These are phyloP conservation scores for Ooceraea biroi DNA, from an alignment of 1,140 invertebrate species.

Conservation along the genomic window DNA sequence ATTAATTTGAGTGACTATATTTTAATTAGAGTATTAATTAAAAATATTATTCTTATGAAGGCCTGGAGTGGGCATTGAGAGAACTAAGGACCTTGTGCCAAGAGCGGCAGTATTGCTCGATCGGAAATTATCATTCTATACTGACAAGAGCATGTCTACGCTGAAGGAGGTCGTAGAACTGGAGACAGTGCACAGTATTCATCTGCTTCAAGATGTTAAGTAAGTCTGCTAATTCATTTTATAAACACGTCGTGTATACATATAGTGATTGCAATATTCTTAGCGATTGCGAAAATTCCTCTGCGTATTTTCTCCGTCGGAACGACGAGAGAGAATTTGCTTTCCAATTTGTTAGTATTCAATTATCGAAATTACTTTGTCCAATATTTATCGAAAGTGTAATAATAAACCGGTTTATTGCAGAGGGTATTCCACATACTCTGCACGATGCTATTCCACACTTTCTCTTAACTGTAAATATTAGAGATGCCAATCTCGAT, in stretches of 20 bases:
- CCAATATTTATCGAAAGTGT: neutral
- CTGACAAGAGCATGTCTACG: conserved; percentile 86
- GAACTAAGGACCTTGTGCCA: conserved; percentile 86
- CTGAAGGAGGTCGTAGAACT: conserved; percentile 88
- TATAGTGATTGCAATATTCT: neutral
- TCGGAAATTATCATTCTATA: conserved; percentile 86
- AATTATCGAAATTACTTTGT: conserved; percentile 18
- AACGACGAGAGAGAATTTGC: neutral
- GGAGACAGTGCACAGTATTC: conserved; percentile 88
- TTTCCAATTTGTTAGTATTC: conserved; percentile 7
- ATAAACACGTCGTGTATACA: neutral
- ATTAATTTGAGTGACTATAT: neutral
- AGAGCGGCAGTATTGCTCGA: conserved; percentile 86
- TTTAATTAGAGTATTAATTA: conserved; percentile 37
- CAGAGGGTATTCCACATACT: neutral
- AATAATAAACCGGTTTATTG: neutral
- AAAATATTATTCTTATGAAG: conserved; percentile 47
- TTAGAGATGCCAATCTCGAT: conserved; percentile 9
- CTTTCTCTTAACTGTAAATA: neutral
- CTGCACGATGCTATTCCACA: no score
- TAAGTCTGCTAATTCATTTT: conserved; percentile 78
- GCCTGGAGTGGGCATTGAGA: conserved; percentile 86
- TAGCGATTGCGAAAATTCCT: neutral
- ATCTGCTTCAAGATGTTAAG: conserved; percentile 88
- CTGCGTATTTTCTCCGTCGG: neutral